Evolutionary conservation across 2,888 invertebrate genomes (phyloP).

Genomic region (Ectobius pallidus): DNA sequence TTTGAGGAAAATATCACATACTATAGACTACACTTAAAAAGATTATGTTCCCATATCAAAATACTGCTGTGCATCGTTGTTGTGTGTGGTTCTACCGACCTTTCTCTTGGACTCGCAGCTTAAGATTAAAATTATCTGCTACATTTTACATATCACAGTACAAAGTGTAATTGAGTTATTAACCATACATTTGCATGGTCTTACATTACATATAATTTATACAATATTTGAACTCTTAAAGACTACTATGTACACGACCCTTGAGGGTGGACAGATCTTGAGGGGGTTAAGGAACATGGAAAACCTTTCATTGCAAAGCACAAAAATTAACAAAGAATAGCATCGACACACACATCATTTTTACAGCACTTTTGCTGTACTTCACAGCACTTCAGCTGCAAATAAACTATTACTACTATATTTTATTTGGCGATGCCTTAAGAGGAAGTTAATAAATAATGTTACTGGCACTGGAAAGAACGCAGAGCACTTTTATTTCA

Average conservation of each 20-base stretch:
- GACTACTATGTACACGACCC: constrained; percentile 47
- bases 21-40: constrained; percentile 42
- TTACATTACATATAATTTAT: constrained; percentile 45
- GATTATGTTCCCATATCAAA: constrained; percentile 43
- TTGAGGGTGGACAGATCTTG: constrained; percentile 48
- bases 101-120: constrained; percentile 45
- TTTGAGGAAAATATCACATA: constrained; percentile 61
- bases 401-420: constrained; percentile 32
- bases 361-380: constrained; percentile 12
- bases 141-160: constrained; percentile 59
- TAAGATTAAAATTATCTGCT: constrained; percentile 49
- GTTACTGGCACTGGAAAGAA: constrained; percentile 41
- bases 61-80: constrained; percentile 45
- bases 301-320: constrained; percentile 36
- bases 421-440: constrained; percentile 19
- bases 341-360: constrained; percentile 25
- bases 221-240: constrained; percentile 46
- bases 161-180: constrained; percentile 45
- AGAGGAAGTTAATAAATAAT: constrained; percentile 38
- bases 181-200: constrained; percentile 32
- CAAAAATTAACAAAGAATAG: constrained; percentile 36
- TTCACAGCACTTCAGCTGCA: background rate
- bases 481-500: constrained; percentile 36
- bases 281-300: constrained; percentile 47
- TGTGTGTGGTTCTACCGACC: constrained; percentile 43